Percentiles rank a stretch among this genome's conserved stretches.
Evolutionary conservation across 2,113 vertebrate genomes (phyloP).

Genomic region (Burhinus oedicnemus): DNA sequence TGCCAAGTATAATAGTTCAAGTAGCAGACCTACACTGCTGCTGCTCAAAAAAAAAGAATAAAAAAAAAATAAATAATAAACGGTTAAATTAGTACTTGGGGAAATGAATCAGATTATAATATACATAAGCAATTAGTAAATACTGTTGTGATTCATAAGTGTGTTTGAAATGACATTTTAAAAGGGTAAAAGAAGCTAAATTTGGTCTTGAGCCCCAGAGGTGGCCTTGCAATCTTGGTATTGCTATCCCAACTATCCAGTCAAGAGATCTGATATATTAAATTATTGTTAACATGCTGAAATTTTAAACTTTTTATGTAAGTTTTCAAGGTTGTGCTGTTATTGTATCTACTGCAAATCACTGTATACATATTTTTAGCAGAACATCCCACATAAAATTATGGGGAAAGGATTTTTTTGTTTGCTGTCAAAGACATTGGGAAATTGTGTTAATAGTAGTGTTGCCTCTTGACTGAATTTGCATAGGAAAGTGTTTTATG

Average conservation of each 20-base stretch:
- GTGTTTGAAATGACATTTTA: constrained; percentile 64
- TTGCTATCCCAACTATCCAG: constrained; percentile 57
- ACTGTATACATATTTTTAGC: constrained; percentile 57
- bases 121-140: constrained; percentile 59
- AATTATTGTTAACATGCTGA: constrained; percentile 52
- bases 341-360: constrained; percentile 56
- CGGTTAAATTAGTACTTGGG: constrained; percentile 50
- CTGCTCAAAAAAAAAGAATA: not conserved
- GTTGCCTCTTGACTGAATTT: constrained; percentile 11
- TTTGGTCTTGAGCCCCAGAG: constrained; percentile 48
- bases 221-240: constrained; percentile 45
- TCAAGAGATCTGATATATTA: constrained; percentile 55
- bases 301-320: constrained; percentile 54
- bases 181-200: constrained; percentile 63
- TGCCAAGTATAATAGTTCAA: constrained; percentile 30
- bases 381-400: constrained; percentile 55
- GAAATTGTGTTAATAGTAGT: constrained; percentile 51
- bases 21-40: not conserved
- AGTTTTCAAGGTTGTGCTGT: constrained; percentile 49
- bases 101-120: constrained; percentile 54
- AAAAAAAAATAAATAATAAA: constrained; percentile 46
- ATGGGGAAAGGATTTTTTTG: constrained; percentile 49
- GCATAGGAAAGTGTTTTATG: not conserved
- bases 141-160: constrained; percentile 47
- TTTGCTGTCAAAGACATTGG: constrained; percentile 40